Evolutionary conservation across 1,140 invertebrate species (phyloP).

Genomic region (Thaumatotibia leucotreta): DNA sequence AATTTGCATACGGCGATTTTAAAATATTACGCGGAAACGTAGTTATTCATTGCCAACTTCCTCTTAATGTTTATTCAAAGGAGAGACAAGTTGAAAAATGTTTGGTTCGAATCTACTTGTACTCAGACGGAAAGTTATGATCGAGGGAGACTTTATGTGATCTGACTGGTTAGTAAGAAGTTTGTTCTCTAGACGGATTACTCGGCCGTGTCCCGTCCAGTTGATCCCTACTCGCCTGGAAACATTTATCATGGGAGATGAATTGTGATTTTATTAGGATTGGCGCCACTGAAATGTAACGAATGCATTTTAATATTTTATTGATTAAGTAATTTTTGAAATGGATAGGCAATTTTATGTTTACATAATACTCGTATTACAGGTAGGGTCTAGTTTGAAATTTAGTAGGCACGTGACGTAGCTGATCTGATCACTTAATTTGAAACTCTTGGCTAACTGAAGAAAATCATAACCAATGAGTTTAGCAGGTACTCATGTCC

Average conservation of each 20-base stretch:
- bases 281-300: neutral
- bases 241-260: constrained; percentile 4
- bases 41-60: constrained; percentile 34
- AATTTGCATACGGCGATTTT: constrained; percentile 23
- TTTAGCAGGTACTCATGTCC: too few relatives aligned
- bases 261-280: constrained; percentile 2
- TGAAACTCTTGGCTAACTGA: too few relatives aligned
- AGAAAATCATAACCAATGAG: too few relatives aligned
- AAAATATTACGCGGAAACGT: constrained; percentile 30
- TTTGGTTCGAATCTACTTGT: constrained; percentile 10
- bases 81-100: constrained; percentile 26
- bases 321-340: neutral
- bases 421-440: too few relatives aligned
- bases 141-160: constrained; percentile 33
- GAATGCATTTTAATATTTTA: neutral
- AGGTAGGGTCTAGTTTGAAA: too few relatives aligned
- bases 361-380: too few relatives aligned
- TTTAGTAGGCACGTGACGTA: too few relatives aligned
- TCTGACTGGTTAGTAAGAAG: constrained; percentile 26
- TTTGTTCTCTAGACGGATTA: constrained; percentile 13
- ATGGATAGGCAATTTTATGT: too few relatives aligned
- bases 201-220: constrained; percentile 5
- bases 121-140: constrained; percentile 31
- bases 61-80: constrained; percentile 36
- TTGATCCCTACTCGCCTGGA: neutral